Percentiles rank a stretch among this genome's conserved stretches.
phyloP scores from a whole-genome alignment of 2,888 invertebrate species.

The Acrobasis consociella region DNA sequence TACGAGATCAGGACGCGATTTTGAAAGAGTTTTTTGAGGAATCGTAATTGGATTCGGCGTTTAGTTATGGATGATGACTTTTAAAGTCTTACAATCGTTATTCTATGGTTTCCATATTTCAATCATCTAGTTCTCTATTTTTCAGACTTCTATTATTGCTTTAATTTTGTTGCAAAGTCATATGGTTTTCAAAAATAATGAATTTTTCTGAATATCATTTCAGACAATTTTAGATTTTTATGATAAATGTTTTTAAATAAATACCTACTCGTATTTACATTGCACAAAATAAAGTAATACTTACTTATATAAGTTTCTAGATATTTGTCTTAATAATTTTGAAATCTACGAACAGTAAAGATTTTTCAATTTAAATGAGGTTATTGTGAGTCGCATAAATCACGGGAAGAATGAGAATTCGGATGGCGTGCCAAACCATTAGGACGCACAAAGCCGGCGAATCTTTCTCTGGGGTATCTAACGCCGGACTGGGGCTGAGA shows the following conservation, averaged over 20 bases:
- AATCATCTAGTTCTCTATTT: not conserved
- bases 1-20: constrained; percentile 47
- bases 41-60: constrained; percentile 14
- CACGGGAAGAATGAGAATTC: constrained; percentile 17
- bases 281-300: too few relatives aligned
- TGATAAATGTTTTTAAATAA: too few relatives aligned
- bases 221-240: too few relatives aligned
- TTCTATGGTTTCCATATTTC: not conserved
- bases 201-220: too few relatives aligned
- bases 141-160: not conserved
- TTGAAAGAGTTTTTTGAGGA: constrained; percentile 31
- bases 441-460: constrained; percentile 17
- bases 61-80: constrained; percentile 9
- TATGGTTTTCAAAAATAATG: too few relatives aligned
- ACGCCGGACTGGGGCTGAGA: too few relatives aligned
- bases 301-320: too few relatives aligned
- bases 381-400: constrained; percentile 17
- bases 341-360: not conserved
- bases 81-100: not conserved
- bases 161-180: not conserved
- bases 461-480: too few relatives aligned
- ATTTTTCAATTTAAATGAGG: constrained; percentile 16
- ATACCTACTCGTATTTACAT: too few relatives aligned
- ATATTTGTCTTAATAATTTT: too few relatives aligned
- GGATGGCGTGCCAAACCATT: constrained; percentile 19